Conservation (phyloP, 2,888 invertebrate species). For the Aphidoletes aphidimyza region DNA sequence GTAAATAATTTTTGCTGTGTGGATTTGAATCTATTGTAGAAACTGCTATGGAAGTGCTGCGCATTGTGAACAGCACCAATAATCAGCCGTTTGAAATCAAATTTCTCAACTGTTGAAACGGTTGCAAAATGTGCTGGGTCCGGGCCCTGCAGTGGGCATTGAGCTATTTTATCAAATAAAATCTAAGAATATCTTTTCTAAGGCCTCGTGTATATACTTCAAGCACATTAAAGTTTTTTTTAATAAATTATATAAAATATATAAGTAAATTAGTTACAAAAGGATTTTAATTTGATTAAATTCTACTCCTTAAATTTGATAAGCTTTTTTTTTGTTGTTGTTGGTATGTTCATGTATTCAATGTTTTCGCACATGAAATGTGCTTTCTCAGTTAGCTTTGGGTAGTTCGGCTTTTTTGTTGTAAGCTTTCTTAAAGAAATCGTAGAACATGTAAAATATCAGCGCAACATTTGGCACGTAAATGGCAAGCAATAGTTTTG, state of each 20-base stretch:
- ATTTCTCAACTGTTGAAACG: too few species aligned
- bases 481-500: slow-evolving; percentile 45
- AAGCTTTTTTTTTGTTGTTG: too few species aligned
- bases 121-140: too few species aligned
- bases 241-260: slow-evolving; percentile 18
- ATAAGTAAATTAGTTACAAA: background rate
- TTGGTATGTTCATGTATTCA: too few species aligned
- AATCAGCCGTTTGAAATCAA: too few species aligned
- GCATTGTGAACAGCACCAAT: too few species aligned
- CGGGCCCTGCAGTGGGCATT: too few species aligned
- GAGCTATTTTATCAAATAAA: too few species aligned
- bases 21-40: too few species aligned
- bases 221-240: background rate
- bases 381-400: background rate
- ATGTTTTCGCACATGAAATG: background rate
- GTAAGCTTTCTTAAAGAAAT: slow-evolving; percentile 50
- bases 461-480: slow-evolving; percentile 54
- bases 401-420: slow-evolving; percentile 57
- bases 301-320: background rate
- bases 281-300: background rate
- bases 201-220: background rate
- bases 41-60: too few species aligned
- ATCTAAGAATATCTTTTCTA: too few species aligned
- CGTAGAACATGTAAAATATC: slow-evolving; percentile 55
- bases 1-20: too few species aligned